Evolutionary conservation across 1,140 invertebrate genomes (phyloP).

Genomic region (Drosophila insularis): DNA sequence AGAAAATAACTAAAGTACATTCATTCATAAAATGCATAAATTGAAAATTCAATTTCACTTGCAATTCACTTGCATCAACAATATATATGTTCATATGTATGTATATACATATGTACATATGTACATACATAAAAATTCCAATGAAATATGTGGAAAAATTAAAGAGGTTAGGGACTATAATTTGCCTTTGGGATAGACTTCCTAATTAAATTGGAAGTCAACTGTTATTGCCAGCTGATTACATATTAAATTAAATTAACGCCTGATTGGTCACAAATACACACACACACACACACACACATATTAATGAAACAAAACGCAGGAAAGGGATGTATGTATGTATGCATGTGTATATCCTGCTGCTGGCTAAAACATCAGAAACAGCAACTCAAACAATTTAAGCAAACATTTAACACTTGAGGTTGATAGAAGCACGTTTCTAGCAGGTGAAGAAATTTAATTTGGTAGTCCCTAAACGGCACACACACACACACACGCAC

Average conservation of each 20-base stretch:
- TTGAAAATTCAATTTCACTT: constrained; percentile 63
- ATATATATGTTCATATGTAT: no score
- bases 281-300: background rate
- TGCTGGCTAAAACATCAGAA: background rate
- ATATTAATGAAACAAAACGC: background rate
- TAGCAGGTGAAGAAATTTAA: background rate
- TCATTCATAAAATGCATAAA: constrained; percentile 50
- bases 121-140: background rate
- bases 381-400: background rate
- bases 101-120: background rate
- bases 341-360: background rate
- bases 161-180: no score
- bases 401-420: constrained; percentile 6
- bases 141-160: background rate
- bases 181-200: background rate
- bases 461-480: background rate
- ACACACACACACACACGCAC: background rate
- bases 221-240: constrained; percentile 21
- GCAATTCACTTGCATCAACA: constrained; percentile 28
- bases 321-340: background rate
- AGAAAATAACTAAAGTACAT: constrained; percentile 27
- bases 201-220: background rate
- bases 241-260: constrained; percentile 30
- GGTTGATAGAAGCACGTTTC: background rate
- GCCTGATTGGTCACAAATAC: constrained; percentile 18